Evolutionary conservation across 2,113 vertebrate genomes (phyloP), one percentile per base, ranked within the genome.

Genomic region (Regulus satrapa): DNA sequence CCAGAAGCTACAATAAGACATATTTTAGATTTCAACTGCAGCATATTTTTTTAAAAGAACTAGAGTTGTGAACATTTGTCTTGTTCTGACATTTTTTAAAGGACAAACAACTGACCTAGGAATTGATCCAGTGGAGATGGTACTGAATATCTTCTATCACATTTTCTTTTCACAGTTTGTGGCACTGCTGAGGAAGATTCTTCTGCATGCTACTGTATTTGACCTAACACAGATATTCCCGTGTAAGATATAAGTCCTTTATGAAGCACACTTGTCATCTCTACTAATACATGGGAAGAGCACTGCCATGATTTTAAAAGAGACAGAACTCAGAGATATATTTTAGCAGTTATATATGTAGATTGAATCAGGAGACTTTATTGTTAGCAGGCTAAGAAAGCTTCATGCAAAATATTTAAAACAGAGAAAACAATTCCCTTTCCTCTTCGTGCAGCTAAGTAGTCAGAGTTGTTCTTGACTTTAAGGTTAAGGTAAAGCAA

Each of bases 31-130:
- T 93, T 83, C 43, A 76, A 10, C 46, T 28, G 26, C 46, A 66
- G 43, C 28, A 6, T 63, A 43, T 66, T 78, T 25, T 25, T 69
- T 84, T 87, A 81, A 89, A 94, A 91, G 34, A 31, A 76, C 61
- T 68, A 8, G n/a, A 77, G 41, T 91, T 77, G 88, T 84, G 69
- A 95, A 88, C 73, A 77, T 96, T 87, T 91, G 29, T 86, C 84
- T 96, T 74, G 62, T 41, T 58, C 63, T 96, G 94, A 84, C 67
- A 95, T 89, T 97, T 97, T 94, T 92, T 76, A 88, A 94, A 97
- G 90, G 91, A 94, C 55, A 93, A 97, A 94, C 62, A 95, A 89
- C 94, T 97, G 94, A 96, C 94, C 92, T 88, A 94, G 77, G 92
- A 92, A 87, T 83, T 92, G 67, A 67, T 75, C 63, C 67, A 82